A percentile compares a stretch with the other conserved stretches of the same genome.
Evolutionary conservation across 2,888 invertebrate species (phyloP).

Genomic region (Nymphalis c-album): DNA sequence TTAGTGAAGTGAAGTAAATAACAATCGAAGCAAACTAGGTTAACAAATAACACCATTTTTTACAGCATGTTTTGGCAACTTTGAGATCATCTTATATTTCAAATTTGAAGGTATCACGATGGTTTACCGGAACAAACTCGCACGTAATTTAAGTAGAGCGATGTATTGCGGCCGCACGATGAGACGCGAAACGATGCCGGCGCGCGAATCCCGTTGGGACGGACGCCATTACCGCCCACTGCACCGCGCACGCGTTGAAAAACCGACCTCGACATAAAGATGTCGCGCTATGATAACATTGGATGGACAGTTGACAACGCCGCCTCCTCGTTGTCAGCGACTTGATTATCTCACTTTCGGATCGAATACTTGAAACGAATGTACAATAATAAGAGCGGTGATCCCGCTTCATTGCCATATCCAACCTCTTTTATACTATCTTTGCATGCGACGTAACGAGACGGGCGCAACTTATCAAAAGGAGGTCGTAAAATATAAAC

Average conservation of each 20-base stretch:
- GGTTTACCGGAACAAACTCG: slow-evolving; percentile 74
- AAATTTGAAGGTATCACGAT: slow-evolving; percentile 56
- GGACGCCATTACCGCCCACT: slow-evolving; percentile 78
- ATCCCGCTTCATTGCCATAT: slow-evolving; percentile 60
- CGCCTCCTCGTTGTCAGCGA: slow-evolving; percentile 56
- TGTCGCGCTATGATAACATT: slow-evolving; percentile 71
- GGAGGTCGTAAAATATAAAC: slow-evolving; percentile 43
- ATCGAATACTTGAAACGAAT: slow-evolving; percentile 63
- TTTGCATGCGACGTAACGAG: slow-evolving; percentile 59
- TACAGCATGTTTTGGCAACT: slow-evolving; percentile 18
- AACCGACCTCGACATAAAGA: slow-evolving; percentile 71
- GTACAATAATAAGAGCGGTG: slow-evolving; percentile 67
- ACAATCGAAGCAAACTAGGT: slow-evolving; percentile 1
- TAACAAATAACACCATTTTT: slow-evolving; percentile 16
- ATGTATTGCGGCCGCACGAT: slow-evolving; percentile 77
- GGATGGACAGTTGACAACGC: slow-evolving; percentile 69
- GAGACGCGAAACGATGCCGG: slow-evolving; percentile 77
- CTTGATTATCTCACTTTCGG: slow-evolving; percentile 57
- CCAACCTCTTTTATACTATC: slow-evolving; percentile 50
- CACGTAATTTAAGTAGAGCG: slow-evolving; percentile 76
- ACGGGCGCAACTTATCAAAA: slow-evolving; percentile 54
- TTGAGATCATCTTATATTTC: slow-evolving; percentile 44
- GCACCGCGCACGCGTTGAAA: slow-evolving; percentile 73
- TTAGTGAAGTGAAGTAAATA: slow-evolving; percentile 6
- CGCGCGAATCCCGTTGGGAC: slow-evolving; percentile 76